Conservation (phyloP, 2,113 vertebrate genomes). For the Nycticebus coucang region DNA sequence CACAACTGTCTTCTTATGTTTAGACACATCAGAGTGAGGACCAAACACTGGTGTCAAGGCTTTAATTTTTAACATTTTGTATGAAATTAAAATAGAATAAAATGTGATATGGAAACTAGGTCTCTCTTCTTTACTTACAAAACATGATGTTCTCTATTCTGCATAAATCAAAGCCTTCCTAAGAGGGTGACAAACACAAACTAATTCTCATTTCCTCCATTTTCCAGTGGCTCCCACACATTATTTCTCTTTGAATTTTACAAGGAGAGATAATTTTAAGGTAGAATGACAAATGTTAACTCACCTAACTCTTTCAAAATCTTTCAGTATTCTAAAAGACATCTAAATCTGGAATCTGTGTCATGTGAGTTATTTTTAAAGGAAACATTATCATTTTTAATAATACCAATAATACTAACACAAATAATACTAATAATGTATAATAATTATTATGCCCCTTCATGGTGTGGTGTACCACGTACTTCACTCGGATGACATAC, state of each 20-base stretch:
- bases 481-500: background rate
- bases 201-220: background rate
- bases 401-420: background rate
- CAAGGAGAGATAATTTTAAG: background rate
- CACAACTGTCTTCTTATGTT: background rate
- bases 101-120: background rate
- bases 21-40: background rate
- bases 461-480: background rate
- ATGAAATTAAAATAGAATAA: background rate
- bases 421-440: background rate
- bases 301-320: constrained; percentile 26
- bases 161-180: constrained; percentile 7
- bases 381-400: background rate
- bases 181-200: background rate
- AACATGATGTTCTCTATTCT: background rate
- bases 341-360: constrained; percentile 10
- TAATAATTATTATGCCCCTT: background rate
- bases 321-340: background rate
- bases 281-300: background rate
- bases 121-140: constrained; percentile 7
- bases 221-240: background rate
- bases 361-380: background rate
- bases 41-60: background rate
- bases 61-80: background rate
- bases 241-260: background rate